A percentile compares a stretch with the other conserved stretches of the same genome.
These are phyloP conservation scores for Apotomis turbidana DNA, from an alignment of 2,888 invertebrate species.

Conservation along the genomic window DNA sequence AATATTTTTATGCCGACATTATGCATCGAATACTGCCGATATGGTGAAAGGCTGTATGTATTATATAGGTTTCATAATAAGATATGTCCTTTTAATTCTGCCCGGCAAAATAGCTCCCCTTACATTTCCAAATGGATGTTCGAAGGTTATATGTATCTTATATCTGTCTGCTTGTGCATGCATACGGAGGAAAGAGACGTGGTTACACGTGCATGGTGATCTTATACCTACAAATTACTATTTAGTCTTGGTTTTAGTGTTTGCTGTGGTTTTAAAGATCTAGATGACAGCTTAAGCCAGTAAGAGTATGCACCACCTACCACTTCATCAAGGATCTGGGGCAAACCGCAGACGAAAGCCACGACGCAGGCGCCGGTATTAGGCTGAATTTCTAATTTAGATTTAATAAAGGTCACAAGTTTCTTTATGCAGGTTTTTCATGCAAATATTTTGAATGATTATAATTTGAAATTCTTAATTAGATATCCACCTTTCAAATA, in stretches of 20 bases:
- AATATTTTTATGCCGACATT: slow-evolving; percentile 31
- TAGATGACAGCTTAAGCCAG: background rate
- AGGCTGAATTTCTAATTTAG: slow-evolving; percentile 37
- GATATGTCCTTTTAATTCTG: too few relatives aligned
- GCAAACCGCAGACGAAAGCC: slow-evolving; percentile 45
- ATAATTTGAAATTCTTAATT: background rate
- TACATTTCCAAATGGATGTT: slow-evolving; percentile 22
- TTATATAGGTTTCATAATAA: too few relatives aligned
- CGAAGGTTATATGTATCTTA: slow-evolving; percentile 23
- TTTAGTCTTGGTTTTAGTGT: background rate
- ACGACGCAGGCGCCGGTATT: slow-evolving; percentile 54
- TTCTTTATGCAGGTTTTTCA: background rate
- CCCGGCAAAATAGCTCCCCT: slow-evolving; percentile 16
- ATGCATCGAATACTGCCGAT: background rate
- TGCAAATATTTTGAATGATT: background rate
- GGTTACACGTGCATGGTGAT: slow-evolving; percentile 10
- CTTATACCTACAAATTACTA: background rate
- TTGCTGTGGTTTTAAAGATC: background rate
- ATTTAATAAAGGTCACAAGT: background rate
- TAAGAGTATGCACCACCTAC: background rate
- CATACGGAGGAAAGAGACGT: background rate
- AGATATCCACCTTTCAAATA: background rate
- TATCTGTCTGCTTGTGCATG: background rate
- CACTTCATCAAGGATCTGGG: slow-evolving; percentile 52
- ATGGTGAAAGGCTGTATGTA: too few relatives aligned